phyloP scores from a whole-genome alignment of 2,888 invertebrate species.

The Osedax fenrisi region DNA sequence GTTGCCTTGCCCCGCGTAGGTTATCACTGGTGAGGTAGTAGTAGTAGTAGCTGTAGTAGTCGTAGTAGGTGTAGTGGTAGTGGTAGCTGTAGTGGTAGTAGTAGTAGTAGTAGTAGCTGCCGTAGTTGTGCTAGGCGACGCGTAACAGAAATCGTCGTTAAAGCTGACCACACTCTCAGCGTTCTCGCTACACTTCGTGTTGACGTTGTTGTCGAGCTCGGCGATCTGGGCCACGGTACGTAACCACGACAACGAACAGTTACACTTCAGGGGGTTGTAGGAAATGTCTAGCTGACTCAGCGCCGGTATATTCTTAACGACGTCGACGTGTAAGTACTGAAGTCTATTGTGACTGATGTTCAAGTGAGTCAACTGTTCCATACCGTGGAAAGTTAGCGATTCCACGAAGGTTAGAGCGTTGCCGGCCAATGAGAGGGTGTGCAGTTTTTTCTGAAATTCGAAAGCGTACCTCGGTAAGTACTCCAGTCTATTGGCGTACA shows the following conservation, averaged over 20 bases:
- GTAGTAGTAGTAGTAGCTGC: not conserved
- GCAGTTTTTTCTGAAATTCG: constrained; percentile 9
- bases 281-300: not conserved
- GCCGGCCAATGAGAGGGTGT: not conserved
- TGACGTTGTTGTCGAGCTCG: not conserved
- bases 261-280: not conserved
- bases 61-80: not conserved
- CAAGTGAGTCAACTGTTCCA: not conserved
- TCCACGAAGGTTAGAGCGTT: not conserved
- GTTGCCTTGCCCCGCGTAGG: not conserved
- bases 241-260: not conserved
- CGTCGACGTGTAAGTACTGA: not conserved
- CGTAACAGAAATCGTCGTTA: too few species aligned
- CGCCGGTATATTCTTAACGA: not conserved
- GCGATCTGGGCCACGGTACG: not conserved
- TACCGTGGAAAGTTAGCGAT: not conserved
- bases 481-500: not conserved
- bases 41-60: not conserved
- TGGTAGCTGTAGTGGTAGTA: not conserved
- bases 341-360: not conserved
- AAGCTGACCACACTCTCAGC: too few species aligned
- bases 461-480: not conserved
- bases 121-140: too few species aligned
- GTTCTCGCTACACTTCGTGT: too few species aligned
- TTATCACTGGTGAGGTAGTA: not conserved